Evolutionary conservation across 1,140 invertebrate species (phyloP), one percentile per base, ranked within the genome.

Genomic region (Apolygus lucorum): DNA sequence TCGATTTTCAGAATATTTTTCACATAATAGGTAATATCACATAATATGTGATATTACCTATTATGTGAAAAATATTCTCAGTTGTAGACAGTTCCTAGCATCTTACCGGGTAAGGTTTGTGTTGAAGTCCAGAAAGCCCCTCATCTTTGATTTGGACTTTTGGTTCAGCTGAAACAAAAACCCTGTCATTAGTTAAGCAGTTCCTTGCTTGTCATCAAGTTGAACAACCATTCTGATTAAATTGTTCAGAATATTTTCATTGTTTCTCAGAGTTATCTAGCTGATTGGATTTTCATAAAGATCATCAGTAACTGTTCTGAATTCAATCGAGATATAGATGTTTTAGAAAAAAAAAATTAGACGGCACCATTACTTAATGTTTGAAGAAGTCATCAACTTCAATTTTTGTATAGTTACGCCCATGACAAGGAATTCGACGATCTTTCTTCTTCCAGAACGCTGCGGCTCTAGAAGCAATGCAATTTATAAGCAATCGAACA

Each of bases 61-160:
- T 2, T 52, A 17, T 24, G 4, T 21, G 28, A 27, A 26, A 72
- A 59, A 22, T 34, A 63, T 69, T n/a, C n/a, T n/a, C n/a, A n/a
- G n/a, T n/a, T n/a, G n/a, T n/a, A n/a, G n/a, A n/a, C n/a, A n/a
- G n/a, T n/a, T n/a, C n/a, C n/a, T n/a, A n/a, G n/a, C n/a, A 34
- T 68, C 69, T 70, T 28, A 54, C 63, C 66, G 28, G 24, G 29
- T 34, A 29, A 27, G 25, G 52, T 54, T 67, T 72, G 21, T 29
- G 52, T 22, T 62, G 25, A 42, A 28, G 42, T 26, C 69, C 69
- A 2, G 22, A n/a, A 2, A 21, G 49, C 14, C 63, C 69, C 59
- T 71, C 69, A 70, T 68, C 63, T 21, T 68, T 68, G 1, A 71
- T 29, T 2, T 66, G 24, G 17, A 68, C 70, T n/a, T 71, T 29